phyloP scores from a whole-genome alignment of 2,113 vertebrate species.

The Oxyruncus cristatus region DNA sequence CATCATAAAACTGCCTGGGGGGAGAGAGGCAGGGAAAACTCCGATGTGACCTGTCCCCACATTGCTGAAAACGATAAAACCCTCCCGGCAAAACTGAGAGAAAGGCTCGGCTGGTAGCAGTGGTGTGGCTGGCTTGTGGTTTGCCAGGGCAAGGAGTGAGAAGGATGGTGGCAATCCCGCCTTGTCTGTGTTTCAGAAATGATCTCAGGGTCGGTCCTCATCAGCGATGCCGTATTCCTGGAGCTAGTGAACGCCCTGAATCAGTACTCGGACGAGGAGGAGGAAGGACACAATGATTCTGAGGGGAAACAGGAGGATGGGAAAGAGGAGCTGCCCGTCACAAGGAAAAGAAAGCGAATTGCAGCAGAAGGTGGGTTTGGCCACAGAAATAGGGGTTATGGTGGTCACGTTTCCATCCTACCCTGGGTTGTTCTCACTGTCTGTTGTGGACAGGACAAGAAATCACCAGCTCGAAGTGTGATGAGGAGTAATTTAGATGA shows the following conservation, averaged over 20 bases:
- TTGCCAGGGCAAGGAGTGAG: accelerated
- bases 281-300: constrained; percentile 79
- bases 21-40: background rate
- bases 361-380: constrained; percentile 67
- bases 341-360: constrained; percentile 77
- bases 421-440: background rate
- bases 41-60: background rate
- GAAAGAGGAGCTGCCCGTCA: constrained; percentile 80
- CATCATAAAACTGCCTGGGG: background rate
- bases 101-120: no score
- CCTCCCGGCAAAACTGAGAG: background rate
- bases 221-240: constrained; percentile 93
- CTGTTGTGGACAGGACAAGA: background rate
- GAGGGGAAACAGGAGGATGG: constrained; percentile 74
- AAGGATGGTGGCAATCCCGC: background rate
- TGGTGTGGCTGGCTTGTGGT: background rate
- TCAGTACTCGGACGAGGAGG: constrained; percentile 91
- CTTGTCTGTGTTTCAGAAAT: constrained; percentile 66
- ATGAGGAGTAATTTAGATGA: background rate
- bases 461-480: background rate
- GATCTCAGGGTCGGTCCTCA: constrained; percentile 88
- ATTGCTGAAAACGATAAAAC: background rate
- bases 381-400: background rate
- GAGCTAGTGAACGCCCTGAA: constrained; percentile 93
- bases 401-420: background rate